phyloP scores from a whole-genome alignment of 2,888 invertebrate species.

The Lasioglossum zephyrum region DNA sequence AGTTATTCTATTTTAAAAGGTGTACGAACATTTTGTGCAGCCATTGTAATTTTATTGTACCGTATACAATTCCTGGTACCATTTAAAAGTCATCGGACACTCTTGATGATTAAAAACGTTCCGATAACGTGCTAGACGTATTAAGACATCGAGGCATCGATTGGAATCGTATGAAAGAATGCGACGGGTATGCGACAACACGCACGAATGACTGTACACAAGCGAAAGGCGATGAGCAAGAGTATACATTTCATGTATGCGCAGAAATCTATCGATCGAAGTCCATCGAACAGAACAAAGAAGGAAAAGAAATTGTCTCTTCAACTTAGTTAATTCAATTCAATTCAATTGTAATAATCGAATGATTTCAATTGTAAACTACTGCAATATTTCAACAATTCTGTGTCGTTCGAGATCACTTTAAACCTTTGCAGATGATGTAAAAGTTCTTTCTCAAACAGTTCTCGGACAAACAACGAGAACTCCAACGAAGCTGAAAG shows the following conservation, averaged over 20 bases:
- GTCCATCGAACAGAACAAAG: neutral
- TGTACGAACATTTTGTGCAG: no score
- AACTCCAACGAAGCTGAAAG: neutral
- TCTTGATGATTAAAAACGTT: neutral
- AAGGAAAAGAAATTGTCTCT: neutral
- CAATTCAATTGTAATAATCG: no score
- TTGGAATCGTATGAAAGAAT: conserved; percentile 20
- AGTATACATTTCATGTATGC: neutral
- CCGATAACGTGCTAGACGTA: neutral
- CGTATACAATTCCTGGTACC: no score
- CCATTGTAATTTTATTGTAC: no score
- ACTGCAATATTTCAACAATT: no score
- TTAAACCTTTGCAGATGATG: neutral
- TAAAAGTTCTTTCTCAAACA: neutral
- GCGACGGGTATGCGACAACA: neutral
- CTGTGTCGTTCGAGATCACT: neutral
- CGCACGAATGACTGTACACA: neutral
- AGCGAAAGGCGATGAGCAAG: conserved; percentile 1
- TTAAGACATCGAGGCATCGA: neutral
- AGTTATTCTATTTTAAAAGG: no score
- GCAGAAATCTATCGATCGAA: neutral
- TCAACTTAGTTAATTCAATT: neutral
- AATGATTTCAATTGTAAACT: no score
- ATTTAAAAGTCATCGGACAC: no score
- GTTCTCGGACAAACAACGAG: neutral